Evolutionary conservation across 2,888 invertebrate species (phyloP).

Genomic region (Scaptomyza flava): DNA sequence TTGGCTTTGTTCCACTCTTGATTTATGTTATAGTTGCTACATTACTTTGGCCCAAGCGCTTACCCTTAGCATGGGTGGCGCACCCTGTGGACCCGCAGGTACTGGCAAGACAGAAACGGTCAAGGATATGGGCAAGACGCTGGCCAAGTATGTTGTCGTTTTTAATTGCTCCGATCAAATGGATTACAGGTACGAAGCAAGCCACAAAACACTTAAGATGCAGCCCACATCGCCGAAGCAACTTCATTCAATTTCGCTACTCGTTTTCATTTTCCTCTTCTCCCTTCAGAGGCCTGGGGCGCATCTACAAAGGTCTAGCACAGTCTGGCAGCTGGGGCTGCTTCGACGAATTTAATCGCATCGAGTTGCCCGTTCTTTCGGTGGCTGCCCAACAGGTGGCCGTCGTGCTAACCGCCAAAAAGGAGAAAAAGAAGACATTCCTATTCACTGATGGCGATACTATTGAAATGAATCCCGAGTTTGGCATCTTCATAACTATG

Average conservation of each 20-base stretch:
- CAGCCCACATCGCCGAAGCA: slow-evolving; percentile 33
- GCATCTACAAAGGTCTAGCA: slow-evolving; percentile 97
- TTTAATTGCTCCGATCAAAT: slow-evolving; percentile 99
- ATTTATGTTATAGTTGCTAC: slow-evolving; percentile 90
- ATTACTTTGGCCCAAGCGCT: slow-evolving; percentile 98
- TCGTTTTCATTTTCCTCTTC: slow-evolving; percentile 3
- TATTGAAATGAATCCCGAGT: slow-evolving; percentile 96
- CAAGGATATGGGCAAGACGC: slow-evolving; percentile 98
- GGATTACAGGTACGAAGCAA: slow-evolving; percentile 90
- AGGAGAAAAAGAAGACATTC: slow-evolving; percentile 96
- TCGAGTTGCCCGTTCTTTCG: slow-evolving; percentile 96
- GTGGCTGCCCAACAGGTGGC: slow-evolving; percentile 99
- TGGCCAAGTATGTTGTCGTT: slow-evolving; percentile 98
- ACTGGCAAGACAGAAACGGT: slow-evolving; percentile 99
- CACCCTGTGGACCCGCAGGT: slow-evolving; percentile 98
- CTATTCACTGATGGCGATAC: slow-evolving; percentile 97
- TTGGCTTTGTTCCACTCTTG: slow-evolving; percentile 2
- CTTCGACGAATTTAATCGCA: slow-evolving; percentile 98
- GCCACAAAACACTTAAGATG: slow-evolving; percentile 40
- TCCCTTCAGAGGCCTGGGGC: slow-evolving; percentile 91
- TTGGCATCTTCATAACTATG: slow-evolving; percentile 99
- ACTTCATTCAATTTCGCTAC: slow-evolving; percentile 38
- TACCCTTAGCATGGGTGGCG: slow-evolving; percentile 98
- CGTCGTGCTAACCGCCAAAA: slow-evolving; percentile 95
- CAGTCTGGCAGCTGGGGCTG: slow-evolving; percentile 99